These are phyloP conservation scores for Sphaerophoria rueppellii DNA, from an alignment of 2,888 invertebrate species.

Conservation along the genomic window DNA sequence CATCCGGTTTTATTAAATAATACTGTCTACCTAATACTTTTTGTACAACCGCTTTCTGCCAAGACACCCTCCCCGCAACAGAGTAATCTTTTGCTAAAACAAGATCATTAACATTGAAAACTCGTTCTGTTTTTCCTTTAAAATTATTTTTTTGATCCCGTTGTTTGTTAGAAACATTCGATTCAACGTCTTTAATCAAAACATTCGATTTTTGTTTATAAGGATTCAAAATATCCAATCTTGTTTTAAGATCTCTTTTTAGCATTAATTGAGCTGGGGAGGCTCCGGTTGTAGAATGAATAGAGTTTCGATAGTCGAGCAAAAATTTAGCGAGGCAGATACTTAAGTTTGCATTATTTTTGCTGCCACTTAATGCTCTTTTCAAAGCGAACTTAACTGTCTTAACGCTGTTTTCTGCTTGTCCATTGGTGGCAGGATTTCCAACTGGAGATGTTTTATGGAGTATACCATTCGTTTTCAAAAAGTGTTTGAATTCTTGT, in stretches of 20 bases:
- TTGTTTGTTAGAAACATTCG: too few relatives aligned
- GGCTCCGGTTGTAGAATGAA: conserved; percentile 8
- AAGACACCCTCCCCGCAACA: conserved; percentile 6
- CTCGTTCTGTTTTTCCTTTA: not conserved
- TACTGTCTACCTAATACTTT: conserved; percentile 23
- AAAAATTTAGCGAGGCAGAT: too few relatives aligned
- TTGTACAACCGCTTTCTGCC: conserved; percentile 22
- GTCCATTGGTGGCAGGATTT: conserved; percentile 9
- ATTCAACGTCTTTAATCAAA: not conserved
- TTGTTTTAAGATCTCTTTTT: conserved; percentile 7
- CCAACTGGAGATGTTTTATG: too few relatives aligned
- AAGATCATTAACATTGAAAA: not conserved
- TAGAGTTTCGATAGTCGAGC: conserved; percentile 19
- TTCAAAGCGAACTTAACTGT: conserved; percentile 15
- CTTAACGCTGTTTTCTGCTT: too few relatives aligned
- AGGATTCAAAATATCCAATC: conserved; percentile 16
- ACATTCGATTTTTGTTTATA: conserved; percentile 5
- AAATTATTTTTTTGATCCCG: not conserved
- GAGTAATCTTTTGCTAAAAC: conserved; percentile 7
- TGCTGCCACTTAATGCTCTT: conserved; percentile 2
- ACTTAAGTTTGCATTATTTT: conserved; percentile 6
- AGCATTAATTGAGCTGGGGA: conserved; percentile 15
- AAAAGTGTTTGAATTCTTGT: too few relatives aligned
- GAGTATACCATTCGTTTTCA: too few relatives aligned
- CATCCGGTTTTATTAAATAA: conserved; percentile 1